A percentile compares a stretch with the other conserved stretches of the same genome.
phyloP scores from a whole-genome alignment of 2,113 vertebrate species.

The Ceratotherium simum region DNA sequence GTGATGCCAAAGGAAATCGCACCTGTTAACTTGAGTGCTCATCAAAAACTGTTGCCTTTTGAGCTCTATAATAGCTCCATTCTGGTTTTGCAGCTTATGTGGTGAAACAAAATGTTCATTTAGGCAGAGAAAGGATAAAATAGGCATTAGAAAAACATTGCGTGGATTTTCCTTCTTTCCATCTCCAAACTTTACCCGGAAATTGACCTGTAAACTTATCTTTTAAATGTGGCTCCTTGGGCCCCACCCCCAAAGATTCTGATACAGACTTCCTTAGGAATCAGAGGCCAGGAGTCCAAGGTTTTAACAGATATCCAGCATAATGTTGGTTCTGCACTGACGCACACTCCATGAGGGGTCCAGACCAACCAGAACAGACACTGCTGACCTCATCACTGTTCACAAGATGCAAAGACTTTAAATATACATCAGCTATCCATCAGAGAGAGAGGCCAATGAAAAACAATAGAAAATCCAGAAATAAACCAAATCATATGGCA shows the following conservation, averaged over 20 bases:
- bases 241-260: background rate
- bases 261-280: background rate
- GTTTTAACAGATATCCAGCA: background rate
- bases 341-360: background rate
- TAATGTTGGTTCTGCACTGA: background rate
- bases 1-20: background rate
- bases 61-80: background rate
- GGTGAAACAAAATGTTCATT: background rate
- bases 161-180: background rate
- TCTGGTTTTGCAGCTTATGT: background rate
- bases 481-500: constrained; percentile 18
- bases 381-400: constrained; percentile 37
- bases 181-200: background rate
- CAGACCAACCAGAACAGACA: constrained; percentile 41
- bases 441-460: constrained; percentile 47
- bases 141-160: background rate
- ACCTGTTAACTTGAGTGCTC: background rate
- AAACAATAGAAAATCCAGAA: constrained; percentile 47
- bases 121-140: background rate
- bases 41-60: background rate
- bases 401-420: constrained; percentile 56
- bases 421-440: constrained; percentile 53
- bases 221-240: background rate
- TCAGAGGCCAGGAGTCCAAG: background rate
- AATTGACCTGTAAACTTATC: background rate